These are phyloP conservation scores for Apamea epomidion DNA, from an alignment of 2,888 invertebrate species.

Conservation along the genomic window DNA sequence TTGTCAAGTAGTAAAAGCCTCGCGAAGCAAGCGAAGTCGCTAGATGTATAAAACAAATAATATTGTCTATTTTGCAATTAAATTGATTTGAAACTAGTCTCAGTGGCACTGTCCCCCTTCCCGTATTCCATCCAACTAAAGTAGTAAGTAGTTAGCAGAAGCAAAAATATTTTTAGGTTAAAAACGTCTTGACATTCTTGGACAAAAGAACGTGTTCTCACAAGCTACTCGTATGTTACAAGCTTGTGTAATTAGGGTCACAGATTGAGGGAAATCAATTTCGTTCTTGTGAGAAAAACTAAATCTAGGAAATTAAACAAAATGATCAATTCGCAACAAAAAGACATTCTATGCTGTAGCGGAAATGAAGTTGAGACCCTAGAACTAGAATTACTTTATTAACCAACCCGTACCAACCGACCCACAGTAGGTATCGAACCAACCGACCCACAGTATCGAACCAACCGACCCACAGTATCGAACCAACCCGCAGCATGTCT, in stretches of 20 bases:
- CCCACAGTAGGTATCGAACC: neutral
- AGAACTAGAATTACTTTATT: neutral
- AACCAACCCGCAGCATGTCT: neutral
- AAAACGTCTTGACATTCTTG: neutral
- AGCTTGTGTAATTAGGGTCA: neutral
- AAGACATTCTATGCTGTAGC: too few species aligned
- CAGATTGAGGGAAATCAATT: slow-evolving; percentile 14
- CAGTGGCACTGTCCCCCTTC: neutral
- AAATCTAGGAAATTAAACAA: slow-evolving; percentile 16
- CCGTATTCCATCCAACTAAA: neutral
- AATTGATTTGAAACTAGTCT: neutral
- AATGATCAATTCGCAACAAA: neutral
- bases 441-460: neutral
- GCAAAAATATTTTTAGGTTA: neutral
- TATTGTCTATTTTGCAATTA: neutral
- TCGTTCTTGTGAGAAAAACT: slow-evolving; percentile 9
- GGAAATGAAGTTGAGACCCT: neutral
- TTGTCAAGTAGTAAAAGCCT: neutral
- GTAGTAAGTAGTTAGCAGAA: neutral
- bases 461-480: neutral
- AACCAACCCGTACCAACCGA: neutral
- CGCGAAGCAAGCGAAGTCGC: neutral
- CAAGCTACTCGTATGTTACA: neutral
- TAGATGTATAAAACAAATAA: neutral
- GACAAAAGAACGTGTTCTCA: neutral